Conservation (phyloP, 2,888 invertebrate genomes). For the Galeruca laticollis region DNA sequence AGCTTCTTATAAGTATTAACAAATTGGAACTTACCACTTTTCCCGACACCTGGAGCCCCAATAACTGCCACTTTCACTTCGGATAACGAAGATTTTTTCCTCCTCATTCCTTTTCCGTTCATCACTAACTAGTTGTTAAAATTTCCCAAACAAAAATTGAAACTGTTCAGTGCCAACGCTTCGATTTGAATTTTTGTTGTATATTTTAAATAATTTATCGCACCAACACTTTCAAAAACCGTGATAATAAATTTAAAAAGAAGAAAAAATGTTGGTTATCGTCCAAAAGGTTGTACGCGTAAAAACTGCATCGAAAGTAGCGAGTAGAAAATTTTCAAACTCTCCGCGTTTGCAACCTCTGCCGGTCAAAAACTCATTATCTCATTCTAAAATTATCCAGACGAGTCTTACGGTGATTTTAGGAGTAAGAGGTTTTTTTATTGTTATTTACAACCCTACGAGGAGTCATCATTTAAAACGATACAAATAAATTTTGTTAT, state of each 20-base stretch:
- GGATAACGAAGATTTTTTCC: slow-evolving; percentile 89
- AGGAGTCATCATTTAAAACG: not conserved
- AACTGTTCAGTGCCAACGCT: not conserved
- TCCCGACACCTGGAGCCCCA: slow-evolving; percentile 91
- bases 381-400: slow-evolving; percentile 31
- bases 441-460: slow-evolving; percentile 10
- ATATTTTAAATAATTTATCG: not conserved
- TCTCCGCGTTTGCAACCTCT: slow-evolving; percentile 9
- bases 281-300: slow-evolving; percentile 5
- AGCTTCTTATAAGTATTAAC: too few species aligned
- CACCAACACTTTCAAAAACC: not conserved
- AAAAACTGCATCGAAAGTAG: slow-evolving; percentile 26
- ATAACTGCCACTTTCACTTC: slow-evolving; percentile 93
- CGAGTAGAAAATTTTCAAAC: slow-evolving; percentile 18
- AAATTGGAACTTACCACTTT: slow-evolving; percentile 80
- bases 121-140: slow-evolving; percentile 60
- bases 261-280: not conserved
- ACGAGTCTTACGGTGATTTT: slow-evolving; percentile 20
- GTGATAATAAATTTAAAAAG: not conserved
- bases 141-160: not conserved
- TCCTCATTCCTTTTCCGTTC: slow-evolving; percentile 85
- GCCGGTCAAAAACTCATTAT: slow-evolving; percentile 30
- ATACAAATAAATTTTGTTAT: too few species aligned
- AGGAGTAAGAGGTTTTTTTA: slow-evolving; percentile 14
- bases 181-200: not conserved